phyloP scores from a whole-genome alignment of 2,888 invertebrate species.

The Polia nebulosa region DNA sequence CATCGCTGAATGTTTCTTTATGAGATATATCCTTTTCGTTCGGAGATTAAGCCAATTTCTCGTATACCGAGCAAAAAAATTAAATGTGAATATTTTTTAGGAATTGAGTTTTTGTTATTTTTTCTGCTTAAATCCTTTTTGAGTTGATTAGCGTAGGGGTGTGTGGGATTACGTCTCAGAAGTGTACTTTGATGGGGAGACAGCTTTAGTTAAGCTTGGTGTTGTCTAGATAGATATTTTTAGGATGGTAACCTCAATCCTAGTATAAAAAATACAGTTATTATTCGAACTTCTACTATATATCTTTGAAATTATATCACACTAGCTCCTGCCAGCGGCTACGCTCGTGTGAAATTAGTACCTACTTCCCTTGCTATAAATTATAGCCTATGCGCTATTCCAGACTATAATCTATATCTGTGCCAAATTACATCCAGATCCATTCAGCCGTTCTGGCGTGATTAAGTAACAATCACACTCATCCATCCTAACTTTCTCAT shows the following conservation, averaged over 20 bases:
- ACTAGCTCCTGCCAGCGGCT: no score
- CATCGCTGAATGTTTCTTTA: conserved; percentile 48
- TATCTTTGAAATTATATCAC: no score
- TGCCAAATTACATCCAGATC: no score
- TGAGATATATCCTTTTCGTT: conserved; percentile 48
- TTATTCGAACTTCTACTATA: no score
- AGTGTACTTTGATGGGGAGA: not conserved
- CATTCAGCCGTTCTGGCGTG: no score
- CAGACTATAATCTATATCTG: no score
- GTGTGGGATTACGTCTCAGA: conserved; percentile 3
- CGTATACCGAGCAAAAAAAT: conserved; percentile 39
- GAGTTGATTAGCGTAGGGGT: conserved; percentile 32
- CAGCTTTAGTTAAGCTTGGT: conserved; percentile 8
- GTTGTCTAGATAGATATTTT: not conserved
- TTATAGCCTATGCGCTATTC: no score
- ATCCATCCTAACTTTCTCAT: no score
- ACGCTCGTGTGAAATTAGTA: no score
- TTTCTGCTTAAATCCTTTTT: conserved; percentile 37
- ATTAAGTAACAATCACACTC: no score
- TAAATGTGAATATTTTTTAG: conserved; percentile 47
- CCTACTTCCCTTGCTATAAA: no score
- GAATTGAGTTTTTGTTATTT: conserved; percentile 18
- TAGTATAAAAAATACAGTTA: not conserved
- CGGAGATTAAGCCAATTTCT: conserved; percentile 64
- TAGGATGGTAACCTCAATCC: not conserved